phyloP scores from a whole-genome alignment of 2,113 vertebrate species.

The Petrocephalus microphthalmus region DNA sequence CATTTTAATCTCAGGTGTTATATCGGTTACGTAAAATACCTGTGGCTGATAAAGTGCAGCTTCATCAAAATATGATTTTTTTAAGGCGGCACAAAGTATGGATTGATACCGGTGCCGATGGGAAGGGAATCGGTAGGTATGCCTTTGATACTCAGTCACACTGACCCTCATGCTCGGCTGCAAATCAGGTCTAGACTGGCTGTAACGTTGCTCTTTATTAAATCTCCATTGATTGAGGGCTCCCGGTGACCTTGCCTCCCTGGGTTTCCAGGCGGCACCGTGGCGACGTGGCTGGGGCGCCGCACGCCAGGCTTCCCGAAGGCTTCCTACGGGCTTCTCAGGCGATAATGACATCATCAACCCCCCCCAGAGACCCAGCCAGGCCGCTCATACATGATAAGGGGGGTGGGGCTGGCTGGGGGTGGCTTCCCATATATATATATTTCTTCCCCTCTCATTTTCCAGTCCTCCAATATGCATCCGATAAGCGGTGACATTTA shows the following conservation, averaged over 20 bases:
- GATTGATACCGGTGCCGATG: background rate
- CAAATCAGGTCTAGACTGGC: slow-evolving; percentile 11
- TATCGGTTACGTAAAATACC: background rate
- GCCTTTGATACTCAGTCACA: slow-evolving; percentile 15
- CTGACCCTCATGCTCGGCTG: slow-evolving; percentile 25
- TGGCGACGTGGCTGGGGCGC: background rate
- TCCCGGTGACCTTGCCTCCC: background rate
- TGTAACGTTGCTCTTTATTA: slow-evolving; percentile 6
- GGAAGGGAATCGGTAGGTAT: background rate
- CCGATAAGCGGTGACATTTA: background rate
- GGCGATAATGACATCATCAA: slow-evolving; percentile 10
- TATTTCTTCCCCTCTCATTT: background rate
- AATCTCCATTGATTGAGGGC: slow-evolving; percentile 3
- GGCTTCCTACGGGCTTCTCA: background rate
- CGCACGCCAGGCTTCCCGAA: background rate
- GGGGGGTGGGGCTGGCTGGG: background rate
- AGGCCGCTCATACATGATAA: background rate
- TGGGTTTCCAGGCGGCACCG: background rate
- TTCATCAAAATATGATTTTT: background rate
- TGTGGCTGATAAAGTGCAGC: background rate
- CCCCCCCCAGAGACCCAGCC: background rate
- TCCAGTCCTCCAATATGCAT: background rate
- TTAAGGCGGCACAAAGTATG: background rate
- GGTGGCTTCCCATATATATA: background rate
- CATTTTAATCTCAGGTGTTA: background rate